These are phyloP conservation scores for Enteromius viviparus DNA, from an alignment of 2,797 vertebrate species.

Conservation along the genomic window DNA sequence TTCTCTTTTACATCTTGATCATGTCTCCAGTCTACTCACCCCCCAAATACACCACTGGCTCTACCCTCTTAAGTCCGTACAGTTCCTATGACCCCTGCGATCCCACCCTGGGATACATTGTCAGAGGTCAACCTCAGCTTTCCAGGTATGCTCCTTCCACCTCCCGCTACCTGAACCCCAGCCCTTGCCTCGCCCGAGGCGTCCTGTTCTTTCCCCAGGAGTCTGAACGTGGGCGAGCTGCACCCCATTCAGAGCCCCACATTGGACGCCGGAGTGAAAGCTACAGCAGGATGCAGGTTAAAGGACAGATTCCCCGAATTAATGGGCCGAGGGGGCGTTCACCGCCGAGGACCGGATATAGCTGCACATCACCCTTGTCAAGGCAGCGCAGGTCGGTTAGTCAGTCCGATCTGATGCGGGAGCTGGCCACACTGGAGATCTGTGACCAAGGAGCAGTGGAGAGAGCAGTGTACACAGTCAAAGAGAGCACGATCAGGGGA, in stretches of 20 bases:
- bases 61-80: slow-evolving; percentile 67
- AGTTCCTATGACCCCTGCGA: slow-evolving; percentile 66
- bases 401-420: slow-evolving; percentile 80
- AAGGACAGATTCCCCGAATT: slow-evolving; percentile 50
- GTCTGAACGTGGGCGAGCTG: slow-evolving; percentile 69
- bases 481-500: slow-evolving; percentile 35
- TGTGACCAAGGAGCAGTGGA: slow-evolving; percentile 64
- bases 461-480: slow-evolving; percentile 30
- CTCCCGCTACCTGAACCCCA: slow-evolving; percentile 71
- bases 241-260: slow-evolving; percentile 68
- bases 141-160: slow-evolving; percentile 68
- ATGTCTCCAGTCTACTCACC: slow-evolving; percentile 87
- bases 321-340: slow-evolving; percentile 64
- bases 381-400: slow-evolving; percentile 79
- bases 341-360: slow-evolving; percentile 65
- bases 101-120: slow-evolving; percentile 64
- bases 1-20: slow-evolving; percentile 46
- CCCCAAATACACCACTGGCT: slow-evolving; percentile 78
- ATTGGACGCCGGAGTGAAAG: slow-evolving; percentile 68
- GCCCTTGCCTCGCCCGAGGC: slow-evolving; percentile 46
- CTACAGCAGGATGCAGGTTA: slow-evolving; percentile 68
- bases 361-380: slow-evolving; percentile 60
- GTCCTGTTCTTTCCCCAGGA: slow-evolving; percentile 65
- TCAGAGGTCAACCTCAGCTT: slow-evolving; percentile 68
- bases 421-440: slow-evolving; percentile 77